phyloP scores from a whole-genome alignment of 2,797 vertebrate species.

The Macropodus opercularis region DNA sequence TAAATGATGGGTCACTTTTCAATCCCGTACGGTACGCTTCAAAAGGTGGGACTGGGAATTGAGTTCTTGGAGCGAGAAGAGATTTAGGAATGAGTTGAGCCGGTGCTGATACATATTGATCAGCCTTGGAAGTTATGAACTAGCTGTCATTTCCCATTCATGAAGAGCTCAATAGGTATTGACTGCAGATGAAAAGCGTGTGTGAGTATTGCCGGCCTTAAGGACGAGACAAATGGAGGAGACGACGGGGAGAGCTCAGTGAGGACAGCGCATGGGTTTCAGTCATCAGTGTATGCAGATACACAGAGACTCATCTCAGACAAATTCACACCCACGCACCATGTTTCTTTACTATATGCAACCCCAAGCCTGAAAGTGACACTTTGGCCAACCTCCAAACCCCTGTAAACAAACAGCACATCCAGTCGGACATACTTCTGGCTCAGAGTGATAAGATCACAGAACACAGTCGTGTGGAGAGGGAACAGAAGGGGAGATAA shows the following conservation, averaged over 20 bases:
- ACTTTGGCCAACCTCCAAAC: slow-evolving; percentile 28
- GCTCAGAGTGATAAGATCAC: slow-evolving; percentile 63
- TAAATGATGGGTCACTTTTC: slow-evolving; percentile 22
- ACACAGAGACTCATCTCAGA: slow-evolving; percentile 47
- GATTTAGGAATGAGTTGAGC: slow-evolving; percentile 61
- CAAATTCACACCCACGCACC: slow-evolving; percentile 65
- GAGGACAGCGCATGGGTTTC: slow-evolving; percentile 54
- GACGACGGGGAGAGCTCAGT: slow-evolving; percentile 38
- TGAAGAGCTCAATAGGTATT: slow-evolving; percentile 81
- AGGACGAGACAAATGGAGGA: slow-evolving; percentile 56
- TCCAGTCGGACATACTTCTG: slow-evolving; percentile 36
- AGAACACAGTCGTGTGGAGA: slow-evolving; percentile 52
- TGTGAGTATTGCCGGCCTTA: slow-evolving; percentile 68
- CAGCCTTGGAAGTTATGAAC: slow-evolving; percentile 82
- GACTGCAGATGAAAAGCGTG: slow-evolving; percentile 79
- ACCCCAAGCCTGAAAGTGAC: slow-evolving; percentile 21
- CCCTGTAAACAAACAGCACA: slow-evolving; percentile 35
- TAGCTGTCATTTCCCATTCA: slow-evolving; percentile 83
- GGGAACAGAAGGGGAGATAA: slow-evolving; percentile 48
- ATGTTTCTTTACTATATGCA: slow-evolving; percentile 23
- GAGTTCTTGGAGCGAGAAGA: slow-evolving; percentile 33
- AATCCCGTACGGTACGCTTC: slow-evolving; percentile 12
- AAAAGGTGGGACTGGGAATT: slow-evolving; percentile 27
- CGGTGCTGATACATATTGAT: slow-evolving; percentile 79
- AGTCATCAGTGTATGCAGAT: slow-evolving; percentile 56